These are phyloP conservation scores for Rhynchophorus ferrugineus DNA, from an alignment of 1,140 invertebrate genomes.

Conservation along the genomic window DNA sequence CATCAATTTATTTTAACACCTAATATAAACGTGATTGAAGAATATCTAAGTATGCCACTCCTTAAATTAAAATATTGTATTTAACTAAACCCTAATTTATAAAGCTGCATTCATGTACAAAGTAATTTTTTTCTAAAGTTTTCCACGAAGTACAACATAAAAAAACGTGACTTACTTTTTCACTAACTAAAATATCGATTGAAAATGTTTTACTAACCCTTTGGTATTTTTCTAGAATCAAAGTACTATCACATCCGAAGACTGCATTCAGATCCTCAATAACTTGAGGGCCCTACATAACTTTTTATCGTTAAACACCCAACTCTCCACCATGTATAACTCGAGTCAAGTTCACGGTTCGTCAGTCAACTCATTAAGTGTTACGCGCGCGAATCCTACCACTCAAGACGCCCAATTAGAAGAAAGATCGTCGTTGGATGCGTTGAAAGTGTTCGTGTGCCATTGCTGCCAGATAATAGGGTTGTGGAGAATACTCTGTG, in stretches of 20 bases:
- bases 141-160: too few relatives aligned
- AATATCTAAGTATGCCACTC: too few relatives aligned
- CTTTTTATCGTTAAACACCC: conserved; percentile 58
- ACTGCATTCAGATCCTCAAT: conserved; percentile 52
- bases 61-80: too few relatives aligned
- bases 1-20: too few relatives aligned
- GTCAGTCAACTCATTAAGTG: conserved; percentile 20
- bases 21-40: too few relatives aligned
- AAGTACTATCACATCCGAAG: conserved; percentile 48
- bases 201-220: conserved; percentile 5
- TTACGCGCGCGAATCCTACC: conserved; percentile 27
- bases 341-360: not conserved
- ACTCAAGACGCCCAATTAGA: conserved; percentile 38
- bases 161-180: too few relatives aligned
- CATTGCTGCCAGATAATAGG: conserved; percentile 84
- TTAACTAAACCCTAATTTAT: too few relatives aligned
- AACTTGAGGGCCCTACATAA: conserved; percentile 54
- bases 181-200: too few relatives aligned
- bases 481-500: conserved; percentile 87
- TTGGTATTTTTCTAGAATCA: conserved; percentile 33
- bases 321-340: conserved; percentile 33
- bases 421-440: conserved; percentile 68
- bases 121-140: too few relatives aligned
- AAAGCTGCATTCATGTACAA: too few relatives aligned
- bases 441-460: conserved; percentile 68